These are phyloP conservation scores for Speoplatyrhinus poulsoni DNA, from an alignment of 2,113 vertebrate species.

Conservation along the genomic window DNA sequence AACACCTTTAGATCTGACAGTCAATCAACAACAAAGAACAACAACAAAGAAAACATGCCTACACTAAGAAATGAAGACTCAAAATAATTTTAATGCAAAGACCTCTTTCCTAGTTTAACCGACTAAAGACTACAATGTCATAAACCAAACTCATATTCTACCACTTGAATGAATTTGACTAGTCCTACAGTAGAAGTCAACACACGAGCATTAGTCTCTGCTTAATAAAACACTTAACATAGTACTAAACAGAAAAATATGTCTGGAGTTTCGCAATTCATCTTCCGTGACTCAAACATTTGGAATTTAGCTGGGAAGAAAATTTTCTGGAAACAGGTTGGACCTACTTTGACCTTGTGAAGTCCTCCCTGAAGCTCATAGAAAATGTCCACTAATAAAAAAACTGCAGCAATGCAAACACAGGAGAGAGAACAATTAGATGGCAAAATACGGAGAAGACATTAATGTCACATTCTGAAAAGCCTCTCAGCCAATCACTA, in stretches of 20 bases:
- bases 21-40: background rate
- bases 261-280: conserved; percentile 30
- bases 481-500: conserved; percentile 47
- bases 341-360: conserved; percentile 54
- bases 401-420: background rate
- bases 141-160: no score
- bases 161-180: no score
- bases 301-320: conserved; percentile 56
- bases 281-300: conserved; percentile 63
- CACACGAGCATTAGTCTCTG: no score
- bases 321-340: conserved; percentile 36
- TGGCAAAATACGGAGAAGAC: conserved; percentile 13
- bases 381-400: background rate
- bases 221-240: no score
- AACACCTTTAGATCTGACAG: conserved; percentile 5
- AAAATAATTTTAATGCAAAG: no score
- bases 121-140: no score
- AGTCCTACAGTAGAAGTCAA: no score
- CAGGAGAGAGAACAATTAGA: background rate
- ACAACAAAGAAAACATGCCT: background rate
- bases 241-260: conserved; percentile 2
- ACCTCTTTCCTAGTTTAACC: no score
- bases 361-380: conserved; percentile 9
- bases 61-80: background rate
- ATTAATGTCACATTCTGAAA: conserved; percentile 22